Evolutionary conservation across 2,797 vertebrate species (phyloP).

Genomic region (Oceanodroma leucorhoa): DNA sequence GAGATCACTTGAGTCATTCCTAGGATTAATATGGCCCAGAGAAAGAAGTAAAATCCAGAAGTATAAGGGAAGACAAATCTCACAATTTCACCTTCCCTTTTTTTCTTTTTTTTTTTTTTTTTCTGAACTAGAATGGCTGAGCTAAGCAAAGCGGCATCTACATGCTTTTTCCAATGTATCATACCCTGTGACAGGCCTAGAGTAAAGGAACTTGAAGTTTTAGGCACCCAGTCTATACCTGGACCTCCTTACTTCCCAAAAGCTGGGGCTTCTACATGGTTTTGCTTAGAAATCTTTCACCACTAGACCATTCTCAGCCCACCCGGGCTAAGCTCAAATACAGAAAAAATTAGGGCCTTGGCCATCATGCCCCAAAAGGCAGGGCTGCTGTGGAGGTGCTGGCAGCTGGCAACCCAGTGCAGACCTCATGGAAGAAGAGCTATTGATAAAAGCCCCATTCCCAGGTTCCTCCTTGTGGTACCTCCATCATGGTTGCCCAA

Average conservation of each 20-base stretch:
- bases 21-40: not conserved
- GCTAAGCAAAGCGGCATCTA: not conserved
- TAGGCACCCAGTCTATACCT: not conserved
- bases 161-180: not conserved
- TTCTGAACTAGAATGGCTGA: not conserved
- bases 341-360: not conserved
- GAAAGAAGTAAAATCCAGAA: not conserved
- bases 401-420: not conserved
- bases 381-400: not conserved
- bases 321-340: fast-evolving
- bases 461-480: not conserved
- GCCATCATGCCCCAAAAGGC: not conserved
- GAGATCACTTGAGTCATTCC: not conserved
- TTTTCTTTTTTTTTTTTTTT: not conserved
- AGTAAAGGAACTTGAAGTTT: not conserved
- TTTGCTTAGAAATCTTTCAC: not conserved
- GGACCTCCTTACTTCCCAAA: not conserved
- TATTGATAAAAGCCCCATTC: not conserved
- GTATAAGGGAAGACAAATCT: not conserved
- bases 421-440: not conserved
- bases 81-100: not conserved
- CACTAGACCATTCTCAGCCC: not conserved
- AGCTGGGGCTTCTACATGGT: not conserved
- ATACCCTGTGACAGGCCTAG: not conserved
- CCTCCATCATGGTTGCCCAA: not conserved